Conservation (phyloP, 2,888 invertebrate genomes). For the Himalopsyche japonica region DNA sequence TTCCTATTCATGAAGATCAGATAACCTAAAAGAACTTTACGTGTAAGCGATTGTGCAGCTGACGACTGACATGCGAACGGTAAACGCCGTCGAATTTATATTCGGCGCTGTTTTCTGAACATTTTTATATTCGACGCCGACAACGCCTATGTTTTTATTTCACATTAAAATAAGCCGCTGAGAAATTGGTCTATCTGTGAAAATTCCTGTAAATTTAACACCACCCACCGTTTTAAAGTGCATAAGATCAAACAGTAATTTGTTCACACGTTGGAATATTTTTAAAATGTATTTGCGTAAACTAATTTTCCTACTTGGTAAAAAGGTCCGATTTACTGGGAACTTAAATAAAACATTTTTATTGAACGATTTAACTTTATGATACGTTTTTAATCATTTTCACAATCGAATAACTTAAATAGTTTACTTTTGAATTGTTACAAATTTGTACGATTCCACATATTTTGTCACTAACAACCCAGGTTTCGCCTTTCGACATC, state of each 20-base stretch:
- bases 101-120: background rate
- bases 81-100: constrained; percentile 6
- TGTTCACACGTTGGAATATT: background rate
- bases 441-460: too few relatives aligned
- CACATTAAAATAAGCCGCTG: background rate
- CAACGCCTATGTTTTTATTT: background rate
- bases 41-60: background rate
- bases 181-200: background rate
- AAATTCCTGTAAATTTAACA: background rate
- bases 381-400: too few relatives aligned
- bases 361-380: too few relatives aligned
- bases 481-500: too few relatives aligned
- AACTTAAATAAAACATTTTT: too few relatives aligned
- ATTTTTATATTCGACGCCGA: background rate
- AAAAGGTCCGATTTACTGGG: too few relatives aligned
- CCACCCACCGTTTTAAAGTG: background rate
- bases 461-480: too few relatives aligned
- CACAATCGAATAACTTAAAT: too few relatives aligned
- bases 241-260: background rate
- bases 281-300: background rate
- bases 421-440: too few relatives aligned
- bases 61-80: constrained; percentile 21
- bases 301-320: too few relatives aligned
- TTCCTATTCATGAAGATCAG: background rate
- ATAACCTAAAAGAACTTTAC: background rate